Conservation (phyloP, 2,797 vertebrate species). For the Molothrus ater region DNA sequence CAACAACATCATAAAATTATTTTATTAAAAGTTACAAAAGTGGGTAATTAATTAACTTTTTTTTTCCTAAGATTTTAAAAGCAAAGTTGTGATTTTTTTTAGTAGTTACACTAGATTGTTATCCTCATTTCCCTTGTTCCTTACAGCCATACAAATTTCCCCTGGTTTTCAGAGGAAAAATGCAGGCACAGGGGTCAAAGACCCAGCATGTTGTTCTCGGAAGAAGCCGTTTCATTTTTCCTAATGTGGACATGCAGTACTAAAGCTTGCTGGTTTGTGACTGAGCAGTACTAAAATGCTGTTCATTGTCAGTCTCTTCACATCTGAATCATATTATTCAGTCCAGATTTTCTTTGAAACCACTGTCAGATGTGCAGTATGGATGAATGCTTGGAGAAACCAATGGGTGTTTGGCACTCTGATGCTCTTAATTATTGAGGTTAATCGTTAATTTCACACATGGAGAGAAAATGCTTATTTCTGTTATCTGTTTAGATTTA, state of each 20-base stretch:
- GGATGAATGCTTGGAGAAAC: conserved; percentile 44
- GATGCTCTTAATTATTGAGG: conserved; percentile 34
- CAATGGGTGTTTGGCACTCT: neutral
- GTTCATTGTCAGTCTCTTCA: conserved; percentile 65
- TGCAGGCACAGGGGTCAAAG: conserved; percentile 22
- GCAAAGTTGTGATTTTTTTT: neutral
- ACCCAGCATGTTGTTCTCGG: neutral
- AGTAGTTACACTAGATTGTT: neutral
- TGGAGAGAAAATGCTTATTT: conserved; percentile 31
- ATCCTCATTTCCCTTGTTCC: too few species aligned
- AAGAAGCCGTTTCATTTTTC: conserved; percentile 63
- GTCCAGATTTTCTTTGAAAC: conserved; percentile 68
- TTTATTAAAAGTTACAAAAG: neutral
- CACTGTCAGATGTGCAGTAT: conserved; percentile 40
- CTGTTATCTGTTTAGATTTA: neutral
- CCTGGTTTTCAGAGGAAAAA: neutral
- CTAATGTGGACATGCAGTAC: conserved; percentile 45
- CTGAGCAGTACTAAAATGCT: conserved; percentile 53
- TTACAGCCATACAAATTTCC: neutral
- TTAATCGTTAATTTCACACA: conserved; percentile 1
- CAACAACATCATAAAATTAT: neutral
- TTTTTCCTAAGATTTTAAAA: neutral
- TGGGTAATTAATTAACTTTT: neutral
- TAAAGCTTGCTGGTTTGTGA: conserved; percentile 58
- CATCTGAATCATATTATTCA: conserved; percentile 72